Percentiles rank a stretch among this genome's conserved stretches.
Conservation (phyloP, 2,888 invertebrate species). For the Bombylius major region DNA sequence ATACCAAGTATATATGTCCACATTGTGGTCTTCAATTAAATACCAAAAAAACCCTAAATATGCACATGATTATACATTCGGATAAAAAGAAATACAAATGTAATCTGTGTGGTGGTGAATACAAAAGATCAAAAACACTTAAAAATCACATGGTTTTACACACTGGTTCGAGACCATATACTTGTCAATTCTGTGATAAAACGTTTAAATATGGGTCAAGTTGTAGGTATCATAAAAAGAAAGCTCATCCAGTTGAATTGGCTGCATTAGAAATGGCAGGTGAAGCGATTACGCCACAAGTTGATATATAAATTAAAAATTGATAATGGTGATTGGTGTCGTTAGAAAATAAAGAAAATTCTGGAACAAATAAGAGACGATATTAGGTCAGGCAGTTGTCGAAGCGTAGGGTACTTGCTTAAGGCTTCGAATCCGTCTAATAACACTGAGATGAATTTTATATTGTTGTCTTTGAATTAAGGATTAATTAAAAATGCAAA, state of each 20-base stretch:
- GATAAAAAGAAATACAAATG: slow-evolving; percentile 32
- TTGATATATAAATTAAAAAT: no score
- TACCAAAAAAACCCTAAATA: slow-evolving; percentile 37
- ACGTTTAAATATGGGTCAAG: slow-evolving; percentile 36
- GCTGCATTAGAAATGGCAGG: slow-evolving; percentile 33
- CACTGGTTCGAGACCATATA: slow-evolving; percentile 33
- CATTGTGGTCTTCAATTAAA: slow-evolving; percentile 35
- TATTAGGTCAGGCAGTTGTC: no score
- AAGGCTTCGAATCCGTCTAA: no score
- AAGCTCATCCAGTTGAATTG: slow-evolving; percentile 31
- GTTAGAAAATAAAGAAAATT: no score
- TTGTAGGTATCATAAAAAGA: slow-evolving; percentile 35
- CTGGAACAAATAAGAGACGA: no score
- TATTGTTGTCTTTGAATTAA: no score
- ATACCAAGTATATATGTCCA: slow-evolving; percentile 34
- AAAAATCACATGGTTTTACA: slow-evolving; percentile 36
- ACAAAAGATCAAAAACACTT: slow-evolving; percentile 33
- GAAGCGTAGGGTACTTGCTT: no score
- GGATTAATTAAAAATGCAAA: no score
- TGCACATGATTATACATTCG: slow-evolving; percentile 36
- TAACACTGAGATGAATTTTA: no score
- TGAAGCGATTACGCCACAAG: slow-evolving; percentile 17
- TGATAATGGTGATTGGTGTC: no score
- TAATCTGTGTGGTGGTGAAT: slow-evolving; percentile 30
- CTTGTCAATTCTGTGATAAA: slow-evolving; percentile 33